These are phyloP conservation scores for Halcyon badia DNA, from an alignment of 2,797 vertebrate genomes.

Conservation along the genomic window DNA sequence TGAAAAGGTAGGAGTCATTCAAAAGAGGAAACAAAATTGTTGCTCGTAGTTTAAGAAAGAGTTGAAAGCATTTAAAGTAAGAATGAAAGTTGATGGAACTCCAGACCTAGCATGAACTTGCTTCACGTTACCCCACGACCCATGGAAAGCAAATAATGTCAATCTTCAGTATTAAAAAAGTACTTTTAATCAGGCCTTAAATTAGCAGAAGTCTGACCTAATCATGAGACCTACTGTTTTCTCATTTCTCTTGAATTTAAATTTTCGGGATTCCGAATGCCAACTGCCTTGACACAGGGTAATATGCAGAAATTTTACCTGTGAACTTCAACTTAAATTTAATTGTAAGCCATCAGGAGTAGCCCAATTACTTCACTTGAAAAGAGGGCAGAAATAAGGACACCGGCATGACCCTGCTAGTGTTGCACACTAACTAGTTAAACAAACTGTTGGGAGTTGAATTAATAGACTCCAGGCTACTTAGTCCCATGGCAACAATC, in stretches of 20 bases:
- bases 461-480: conserved; percentile 31
- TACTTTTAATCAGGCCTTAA: not conserved
- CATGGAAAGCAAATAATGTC: not conserved
- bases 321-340: not conserved
- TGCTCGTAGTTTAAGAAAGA: not conserved
- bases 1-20: not conserved
- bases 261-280: not conserved
- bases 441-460: conserved; percentile 30
- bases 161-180: not conserved
- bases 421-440: not conserved
- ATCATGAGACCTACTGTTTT: not conserved
- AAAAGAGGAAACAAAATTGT: not conserved
- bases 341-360: not conserved
- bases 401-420: not conserved
- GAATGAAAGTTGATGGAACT: not conserved
- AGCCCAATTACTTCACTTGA: not conserved
- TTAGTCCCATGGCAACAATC: conserved; percentile 61
- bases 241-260: not conserved
- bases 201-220: not conserved
- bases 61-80: not conserved
- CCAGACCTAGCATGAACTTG: not conserved
- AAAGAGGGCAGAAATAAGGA: not conserved
- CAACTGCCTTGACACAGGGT: not conserved
- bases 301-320: not conserved
- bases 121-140: not conserved